phyloP scores from a whole-genome alignment of 1,140 invertebrate genomes.

The Cepaea nemoralis region DNA sequence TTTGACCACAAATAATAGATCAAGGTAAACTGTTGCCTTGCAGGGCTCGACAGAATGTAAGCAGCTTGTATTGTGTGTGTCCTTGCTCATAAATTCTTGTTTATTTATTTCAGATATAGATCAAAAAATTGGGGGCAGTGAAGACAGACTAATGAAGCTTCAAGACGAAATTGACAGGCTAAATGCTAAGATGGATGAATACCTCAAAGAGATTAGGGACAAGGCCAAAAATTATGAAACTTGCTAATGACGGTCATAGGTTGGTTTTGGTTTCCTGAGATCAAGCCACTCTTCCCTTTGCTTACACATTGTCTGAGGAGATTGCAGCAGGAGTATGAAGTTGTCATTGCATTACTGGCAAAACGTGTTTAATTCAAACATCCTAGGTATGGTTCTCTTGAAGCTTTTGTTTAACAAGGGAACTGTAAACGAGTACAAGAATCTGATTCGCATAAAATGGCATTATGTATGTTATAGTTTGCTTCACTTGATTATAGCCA shows the following conservation, averaged over 20 bases:
- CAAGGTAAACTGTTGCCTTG: not conserved
- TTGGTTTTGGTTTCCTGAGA: not conserved
- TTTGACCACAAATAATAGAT: not conserved
- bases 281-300: not conserved
- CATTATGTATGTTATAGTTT: no score
- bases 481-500: no score
- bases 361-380: not conserved
- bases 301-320: not conserved
- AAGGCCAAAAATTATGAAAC: constrained; percentile 73
- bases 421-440: not conserved
- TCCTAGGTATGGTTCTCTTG: not conserved
- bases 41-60: not conserved
- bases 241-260: constrained; percentile 59
- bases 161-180: constrained; percentile 71
- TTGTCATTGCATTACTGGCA: not conserved
- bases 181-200: constrained; percentile 72
- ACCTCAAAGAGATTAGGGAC: constrained; percentile 72
- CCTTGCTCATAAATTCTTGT: not conserved
- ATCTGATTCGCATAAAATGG: no score
- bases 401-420: no score
- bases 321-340: not conserved
- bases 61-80: not conserved
- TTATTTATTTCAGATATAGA: constrained; percentile 73
- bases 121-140: constrained; percentile 72
- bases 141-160: constrained; percentile 71